Percentiles rank a stretch among this genome's conserved stretches.
Conservation (phyloP, 2,113 vertebrate species). For the Calonectris borealis region DNA sequence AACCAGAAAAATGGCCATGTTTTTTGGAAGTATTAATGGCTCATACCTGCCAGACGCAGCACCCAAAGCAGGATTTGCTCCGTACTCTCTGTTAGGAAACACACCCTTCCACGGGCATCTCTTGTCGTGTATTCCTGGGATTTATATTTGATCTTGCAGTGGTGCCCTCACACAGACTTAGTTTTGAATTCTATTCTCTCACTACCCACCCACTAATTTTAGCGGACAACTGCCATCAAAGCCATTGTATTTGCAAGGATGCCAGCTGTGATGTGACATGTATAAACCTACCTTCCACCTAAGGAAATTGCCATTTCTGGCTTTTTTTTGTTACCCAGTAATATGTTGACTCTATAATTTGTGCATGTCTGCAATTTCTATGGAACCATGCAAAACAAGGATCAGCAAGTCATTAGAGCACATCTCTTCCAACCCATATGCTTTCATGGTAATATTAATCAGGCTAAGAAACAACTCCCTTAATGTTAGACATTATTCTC, state of each 20-base stretch:
- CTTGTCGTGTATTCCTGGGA: fast-evolving
- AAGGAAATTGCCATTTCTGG: background rate
- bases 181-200: background rate
- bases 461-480: background rate
- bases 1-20: fast-evolving
- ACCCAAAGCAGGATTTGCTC: background rate
- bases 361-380: background rate
- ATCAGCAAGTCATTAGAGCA: background rate
- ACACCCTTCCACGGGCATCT: fast-evolving
- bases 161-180: background rate
- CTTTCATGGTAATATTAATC: background rate
- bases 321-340: background rate
- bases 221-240: background rate
- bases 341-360: background rate
- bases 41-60: background rate
- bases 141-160: fast-evolving
- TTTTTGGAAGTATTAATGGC: too few relatives aligned
- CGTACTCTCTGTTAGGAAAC: background rate
- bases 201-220: background rate
- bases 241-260: background rate
- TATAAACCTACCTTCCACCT: background rate
- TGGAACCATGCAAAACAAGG: background rate
- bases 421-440: background rate
- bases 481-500: background rate
- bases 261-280: background rate